Evolutionary conservation across 2,113 vertebrate species (phyloP).

Genomic region (Pachyramphus minor): DNA sequence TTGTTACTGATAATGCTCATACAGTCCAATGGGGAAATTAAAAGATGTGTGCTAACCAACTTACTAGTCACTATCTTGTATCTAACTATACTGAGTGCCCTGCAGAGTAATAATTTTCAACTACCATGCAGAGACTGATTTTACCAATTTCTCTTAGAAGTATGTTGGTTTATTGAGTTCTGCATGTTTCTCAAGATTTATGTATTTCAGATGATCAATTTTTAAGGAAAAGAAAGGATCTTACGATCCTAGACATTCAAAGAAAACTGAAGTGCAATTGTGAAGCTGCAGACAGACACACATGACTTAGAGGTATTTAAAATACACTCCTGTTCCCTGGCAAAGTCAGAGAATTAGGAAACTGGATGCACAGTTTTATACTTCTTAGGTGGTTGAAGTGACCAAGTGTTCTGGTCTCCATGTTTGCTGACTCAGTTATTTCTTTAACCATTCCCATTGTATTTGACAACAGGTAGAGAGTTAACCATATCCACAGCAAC

Average conservation of each 20-base stretch:
- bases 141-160: background rate
- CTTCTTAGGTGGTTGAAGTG: background rate
- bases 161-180: background rate
- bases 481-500: background rate
- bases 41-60: background rate
- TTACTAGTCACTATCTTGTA: background rate
- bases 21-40: background rate
- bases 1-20: background rate
- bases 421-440: background rate
- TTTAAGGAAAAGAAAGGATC: background rate
- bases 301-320: background rate
- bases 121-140: background rate
- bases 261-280: background rate
- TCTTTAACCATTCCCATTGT: background rate
- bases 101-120: background rate
- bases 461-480: background rate
- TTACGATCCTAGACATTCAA: background rate
- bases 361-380: background rate
- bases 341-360: background rate
- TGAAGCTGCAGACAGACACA: background rate
- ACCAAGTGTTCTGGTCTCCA: background rate
- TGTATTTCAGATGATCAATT: background rate
- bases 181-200: too few species aligned
- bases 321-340: background rate
- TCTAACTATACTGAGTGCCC: background rate